Percentiles rank a stretch among this genome's conserved stretches.
Evolutionary conservation across 2,113 vertebrate species (phyloP).

Genomic region (Hystrix cristata): DNA sequence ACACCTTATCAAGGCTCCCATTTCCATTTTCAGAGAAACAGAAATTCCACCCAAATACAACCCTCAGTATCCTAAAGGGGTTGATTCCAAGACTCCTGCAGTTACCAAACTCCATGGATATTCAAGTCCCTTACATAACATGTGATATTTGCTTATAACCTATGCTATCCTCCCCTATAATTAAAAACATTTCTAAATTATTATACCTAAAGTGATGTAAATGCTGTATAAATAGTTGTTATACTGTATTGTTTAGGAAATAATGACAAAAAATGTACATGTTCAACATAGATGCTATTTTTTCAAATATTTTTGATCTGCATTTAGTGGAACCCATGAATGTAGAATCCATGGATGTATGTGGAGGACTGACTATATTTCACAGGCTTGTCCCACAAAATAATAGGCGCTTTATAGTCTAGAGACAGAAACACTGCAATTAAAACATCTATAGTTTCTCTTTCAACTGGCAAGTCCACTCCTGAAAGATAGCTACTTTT

Average conservation of each 20-base stretch:
- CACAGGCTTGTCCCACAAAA: slow-evolving; percentile 10
- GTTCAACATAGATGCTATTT: neutral
- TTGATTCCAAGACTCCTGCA: neutral
- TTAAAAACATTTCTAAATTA: neutral
- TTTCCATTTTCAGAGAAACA: slow-evolving; percentile 60
- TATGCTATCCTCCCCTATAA: neutral
- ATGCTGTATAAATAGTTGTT: neutral
- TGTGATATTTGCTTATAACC: neutral
- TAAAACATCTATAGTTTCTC: slow-evolving; percentile 50
- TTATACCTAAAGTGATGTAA: neutral
- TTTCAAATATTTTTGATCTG: neutral
- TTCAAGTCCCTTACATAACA: neutral
- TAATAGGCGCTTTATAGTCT: neutral
- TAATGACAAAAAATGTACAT: neutral
- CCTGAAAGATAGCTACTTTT: slow-evolving; percentile 12
- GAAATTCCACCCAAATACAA: slow-evolving; percentile 66
- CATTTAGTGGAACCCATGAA: neutral
- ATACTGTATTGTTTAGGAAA: neutral
- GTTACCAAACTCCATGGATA: neutral
- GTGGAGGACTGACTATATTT: slow-evolving; percentile 39
- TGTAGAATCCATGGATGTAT: neutral
- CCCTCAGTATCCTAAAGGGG: neutral
- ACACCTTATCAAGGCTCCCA: slow-evolving; percentile 54
- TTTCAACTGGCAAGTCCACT: slow-evolving; percentile 35
- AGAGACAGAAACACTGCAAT: slow-evolving; percentile 24